Evolutionary conservation across 2,113 vertebrate genomes (phyloP), one percentile per base, ranked within the genome.

Genomic region (Oreotrochilus melanogaster): DNA sequence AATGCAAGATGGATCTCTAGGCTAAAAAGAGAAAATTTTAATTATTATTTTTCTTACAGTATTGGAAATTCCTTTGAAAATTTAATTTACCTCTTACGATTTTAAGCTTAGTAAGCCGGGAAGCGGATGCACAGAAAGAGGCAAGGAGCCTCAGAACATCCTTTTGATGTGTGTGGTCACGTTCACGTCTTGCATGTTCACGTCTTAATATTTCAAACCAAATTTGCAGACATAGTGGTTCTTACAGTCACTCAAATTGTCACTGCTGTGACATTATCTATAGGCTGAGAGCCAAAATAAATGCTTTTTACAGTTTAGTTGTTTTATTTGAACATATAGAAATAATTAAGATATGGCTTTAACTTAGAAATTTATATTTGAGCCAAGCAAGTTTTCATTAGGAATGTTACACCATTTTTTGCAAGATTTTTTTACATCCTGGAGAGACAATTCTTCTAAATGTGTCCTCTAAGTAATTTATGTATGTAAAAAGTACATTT

Each of bases 151-250:
- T 56, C 62, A 42, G 56, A 89, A 81, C 15, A 76, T 39, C 67
- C 12, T 88, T 92, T 90, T 92, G 71, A 86, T 79, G 50, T 83
- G 67, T 76, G 87, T 89, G 89, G 74, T 80, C 89, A 74, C 51
- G 33, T 58, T 89, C 67, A 86, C 54, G 51, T 89, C 70, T 73
- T 89, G 47, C 58, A 89, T n/a, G n/a, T n/a, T n/a, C n/a, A n/a
- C n/a, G n/a, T n/a, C n/a, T 90, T 35, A 73, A 30, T 79, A 64
- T 71, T 85, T 90, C 47, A 90, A 75, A 73, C 42, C 14, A 74
- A 88, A 70, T 14, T n/a, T 82, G 66, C 27, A 91, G 76, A 78
- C 45, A 75, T 17, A 73, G 18, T 33, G 31, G 45, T 83, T 92
- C 64, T 92, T 67, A 85, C 51, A 67, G 69, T 48, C 51, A 57